Conservation (phyloP, 2,113 vertebrate genomes). For the Neopipo cinnamomea region DNA sequence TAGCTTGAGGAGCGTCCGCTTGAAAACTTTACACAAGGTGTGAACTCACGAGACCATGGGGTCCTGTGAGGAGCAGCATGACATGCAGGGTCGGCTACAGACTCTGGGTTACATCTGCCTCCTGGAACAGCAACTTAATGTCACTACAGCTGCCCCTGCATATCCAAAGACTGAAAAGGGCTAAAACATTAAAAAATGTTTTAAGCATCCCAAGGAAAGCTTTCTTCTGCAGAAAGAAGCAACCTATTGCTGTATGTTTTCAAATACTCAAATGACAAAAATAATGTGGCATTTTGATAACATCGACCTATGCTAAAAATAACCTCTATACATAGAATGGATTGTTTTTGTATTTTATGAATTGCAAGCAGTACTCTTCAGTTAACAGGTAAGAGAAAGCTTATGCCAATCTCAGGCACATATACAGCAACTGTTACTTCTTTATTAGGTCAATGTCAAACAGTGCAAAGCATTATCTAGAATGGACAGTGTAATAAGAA, state of each 20-base stretch:
- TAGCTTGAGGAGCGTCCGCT: not conserved
- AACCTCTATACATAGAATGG: not conserved
- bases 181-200: not conserved
- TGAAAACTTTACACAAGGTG: not conserved
- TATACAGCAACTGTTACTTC: not conserved
- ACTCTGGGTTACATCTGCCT: not conserved
- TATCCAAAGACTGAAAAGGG: not conserved
- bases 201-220: not conserved
- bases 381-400: not conserved
- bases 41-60: not conserved
- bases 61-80: not conserved
- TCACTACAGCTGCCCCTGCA: not conserved
- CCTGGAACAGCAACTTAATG: not conserved
- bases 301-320: not conserved
- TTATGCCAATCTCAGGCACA: not conserved
- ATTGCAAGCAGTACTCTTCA: not conserved
- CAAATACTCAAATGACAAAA: not conserved
- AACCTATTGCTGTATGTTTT: not conserved
- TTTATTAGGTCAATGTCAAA: not conserved
- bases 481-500: not conserved
- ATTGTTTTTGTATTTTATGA: not conserved
- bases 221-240: not conserved
- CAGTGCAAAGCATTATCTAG: not conserved
- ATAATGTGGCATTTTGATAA: not conserved
- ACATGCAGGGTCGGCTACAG: accelerated